phyloP scores from a whole-genome alignment of 2,888 invertebrate genomes.

The Cheilosia vernalis region DNA sequence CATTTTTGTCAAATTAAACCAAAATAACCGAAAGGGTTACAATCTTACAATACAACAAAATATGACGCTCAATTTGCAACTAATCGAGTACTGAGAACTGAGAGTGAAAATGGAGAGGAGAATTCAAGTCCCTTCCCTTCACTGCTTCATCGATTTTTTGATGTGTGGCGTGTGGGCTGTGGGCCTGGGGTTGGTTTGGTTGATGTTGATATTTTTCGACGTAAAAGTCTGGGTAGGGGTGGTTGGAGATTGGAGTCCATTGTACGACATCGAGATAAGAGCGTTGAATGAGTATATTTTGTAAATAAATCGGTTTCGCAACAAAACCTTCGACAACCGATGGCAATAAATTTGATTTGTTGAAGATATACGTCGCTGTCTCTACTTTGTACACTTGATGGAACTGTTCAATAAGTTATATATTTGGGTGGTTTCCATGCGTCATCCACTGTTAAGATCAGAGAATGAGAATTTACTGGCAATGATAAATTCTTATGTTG shows the following conservation, averaged over 20 bases:
- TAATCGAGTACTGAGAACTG: not conserved
- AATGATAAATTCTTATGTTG: no score
- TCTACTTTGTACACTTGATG: constrained; percentile 25
- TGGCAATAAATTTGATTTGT: constrained; percentile 37
- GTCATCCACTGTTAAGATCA: no score
- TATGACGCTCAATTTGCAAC: constrained; percentile 6
- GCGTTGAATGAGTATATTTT: constrained; percentile 17
- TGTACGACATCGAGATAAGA: constrained; percentile 1
- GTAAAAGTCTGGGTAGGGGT: no score
- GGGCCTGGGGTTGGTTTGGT: no score
- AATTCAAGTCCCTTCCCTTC: no score
- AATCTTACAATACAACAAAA: no score
- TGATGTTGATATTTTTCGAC: no score
- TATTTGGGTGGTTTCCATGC: not conserved
- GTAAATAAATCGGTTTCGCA: constrained; percentile 25
- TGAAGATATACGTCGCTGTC: constrained; percentile 23
- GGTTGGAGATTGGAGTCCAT: no score
- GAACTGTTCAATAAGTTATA: constrained; percentile 6
- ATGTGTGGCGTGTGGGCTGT: no score
- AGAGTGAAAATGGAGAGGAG: not conserved
- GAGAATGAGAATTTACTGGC: no score
- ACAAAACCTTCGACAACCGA: constrained; percentile 37
- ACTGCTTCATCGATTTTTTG: no score
- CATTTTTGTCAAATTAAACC: constrained; percentile 6
- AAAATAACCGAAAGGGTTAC: constrained; percentile 27